phyloP scores from a whole-genome alignment of 2,888 invertebrate species.

The Amphipoea lucens region DNA sequence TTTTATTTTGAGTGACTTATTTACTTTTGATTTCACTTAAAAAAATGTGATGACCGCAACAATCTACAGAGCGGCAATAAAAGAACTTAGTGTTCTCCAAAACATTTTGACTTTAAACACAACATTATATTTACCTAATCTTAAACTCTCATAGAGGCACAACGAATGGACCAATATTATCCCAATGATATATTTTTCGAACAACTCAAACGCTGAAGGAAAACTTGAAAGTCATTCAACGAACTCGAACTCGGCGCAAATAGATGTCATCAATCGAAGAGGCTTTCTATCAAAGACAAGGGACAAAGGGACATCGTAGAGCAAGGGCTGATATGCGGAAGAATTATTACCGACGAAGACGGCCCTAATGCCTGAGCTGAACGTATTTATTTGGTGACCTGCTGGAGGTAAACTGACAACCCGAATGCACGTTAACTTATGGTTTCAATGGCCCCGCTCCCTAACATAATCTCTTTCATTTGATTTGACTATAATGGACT shows the following conservation, averaged over 20 bases:
- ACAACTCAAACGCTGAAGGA: conserved; percentile 70
- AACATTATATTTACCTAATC: not conserved
- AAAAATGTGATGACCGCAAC: not conserved
- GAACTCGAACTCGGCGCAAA: conserved; percentile 81
- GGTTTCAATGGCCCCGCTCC: conserved; percentile 30
- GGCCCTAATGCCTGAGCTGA: conserved; percentile 71
- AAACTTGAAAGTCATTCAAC: conserved; percentile 80
- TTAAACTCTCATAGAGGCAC: not conserved
- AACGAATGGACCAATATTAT: conserved; percentile 30
- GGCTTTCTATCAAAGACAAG: conserved; percentile 87
- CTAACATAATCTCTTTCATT: conserved; percentile 19
- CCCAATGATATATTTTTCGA: conserved; percentile 68
- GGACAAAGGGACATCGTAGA: conserved; percentile 82
- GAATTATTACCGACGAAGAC: conserved; percentile 81
- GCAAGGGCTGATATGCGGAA: conserved; percentile 80
- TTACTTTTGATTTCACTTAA: conserved; percentile 8
- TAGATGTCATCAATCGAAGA: conserved; percentile 86
- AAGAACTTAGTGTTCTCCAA: not conserved
- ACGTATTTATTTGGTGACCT: conserved; percentile 71
- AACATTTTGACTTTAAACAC: conserved; percentile 6
- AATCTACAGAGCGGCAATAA: not conserved
- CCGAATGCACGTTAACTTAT: conserved; percentile 34
- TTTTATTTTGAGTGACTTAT: conserved; percentile 2
- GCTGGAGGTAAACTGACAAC: conserved; percentile 37
- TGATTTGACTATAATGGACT: conserved; percentile 17